Base-by-base conservation (phyloP, 2,113 vertebrate species). In the Triplophysa dalaica region DNA sequence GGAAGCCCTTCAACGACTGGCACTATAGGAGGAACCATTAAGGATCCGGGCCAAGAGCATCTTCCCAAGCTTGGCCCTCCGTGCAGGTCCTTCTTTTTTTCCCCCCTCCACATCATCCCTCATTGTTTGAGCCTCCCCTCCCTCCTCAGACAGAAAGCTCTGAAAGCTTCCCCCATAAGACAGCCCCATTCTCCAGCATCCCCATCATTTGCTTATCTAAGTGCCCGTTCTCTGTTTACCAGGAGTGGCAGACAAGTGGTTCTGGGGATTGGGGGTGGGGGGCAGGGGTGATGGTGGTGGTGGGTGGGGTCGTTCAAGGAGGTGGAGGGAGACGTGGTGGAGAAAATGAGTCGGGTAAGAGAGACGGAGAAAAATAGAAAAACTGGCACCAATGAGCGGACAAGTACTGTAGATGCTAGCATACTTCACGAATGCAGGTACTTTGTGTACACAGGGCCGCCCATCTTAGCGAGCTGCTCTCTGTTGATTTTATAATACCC, bases 191-290 rank as follows among this genome's bases (percentile, higher is more conserved):
- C 60, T 87, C 72, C 79, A 70, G 38, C 64, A 69, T 75, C 73
- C 73, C 66, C 41, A 70, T 66, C 62, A 79, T 84, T 84, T 85
- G 82, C 80, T 82, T 86, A 79, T 77, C 82, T 81, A 79, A 83
- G 78, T 79, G 78, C 74, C 67, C 62, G 65, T 81, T 78, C 43
- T 83, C 52, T 84, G 80, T 87, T 87, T 84, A 84, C 78, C 80
- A 87, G 69, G 83, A 87, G 85, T 85, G 84, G 77, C 33, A 64
- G 65, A 87, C 82, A 82, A 85, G 86, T 85, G 84, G 68, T 58
- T 76, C 41, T 78, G 74, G 52, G 73, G 65, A 54, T 22, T 45
- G 64, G 58, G 16, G 79, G 48, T 67, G 79, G 41, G 76, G 75
- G 41, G 33, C 56, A 75, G 41, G 70, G 75, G 45, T 48, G 70